phyloP scores from a whole-genome alignment of 2,113 vertebrate genomes.

The Nicator chloris region DNA sequence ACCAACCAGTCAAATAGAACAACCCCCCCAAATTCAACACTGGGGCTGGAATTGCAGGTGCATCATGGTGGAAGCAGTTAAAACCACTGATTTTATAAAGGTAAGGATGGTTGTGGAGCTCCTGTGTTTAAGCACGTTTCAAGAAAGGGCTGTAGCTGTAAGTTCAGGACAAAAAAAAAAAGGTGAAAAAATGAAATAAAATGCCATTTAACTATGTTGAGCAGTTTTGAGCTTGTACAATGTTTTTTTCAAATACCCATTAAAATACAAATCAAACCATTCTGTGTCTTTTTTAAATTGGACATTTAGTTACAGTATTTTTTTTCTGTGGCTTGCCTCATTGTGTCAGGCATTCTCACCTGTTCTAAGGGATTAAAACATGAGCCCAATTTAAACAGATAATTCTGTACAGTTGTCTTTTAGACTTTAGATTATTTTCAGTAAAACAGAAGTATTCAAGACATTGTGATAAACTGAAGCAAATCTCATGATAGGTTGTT shows the following conservation, averaged over 20 bases:
- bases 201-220: not conserved
- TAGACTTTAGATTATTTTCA: not conserved
- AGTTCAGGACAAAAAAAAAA: not conserved
- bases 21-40: rapidly evolving
- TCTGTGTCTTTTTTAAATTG: not conserved
- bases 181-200: not conserved
- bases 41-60: not conserved
- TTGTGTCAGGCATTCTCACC: not conserved
- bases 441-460: not conserved
- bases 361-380: constrained; percentile 1
- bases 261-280: not conserved
- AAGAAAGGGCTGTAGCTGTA: not conserved
- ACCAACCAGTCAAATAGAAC: not conserved
- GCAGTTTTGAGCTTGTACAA: not conserved
- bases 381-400: not conserved
- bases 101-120: not conserved
- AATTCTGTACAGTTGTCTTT: not conserved
- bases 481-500: not conserved
- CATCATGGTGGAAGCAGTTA: not conserved
- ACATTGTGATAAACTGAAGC: not conserved
- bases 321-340: not conserved
- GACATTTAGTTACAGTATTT: not conserved
- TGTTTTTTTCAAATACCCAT: not conserved
- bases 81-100: not conserved
- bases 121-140: not conserved